Conservation (phyloP, 1,140 invertebrate species). For the Stegodyphus mimosarum region DNA sequence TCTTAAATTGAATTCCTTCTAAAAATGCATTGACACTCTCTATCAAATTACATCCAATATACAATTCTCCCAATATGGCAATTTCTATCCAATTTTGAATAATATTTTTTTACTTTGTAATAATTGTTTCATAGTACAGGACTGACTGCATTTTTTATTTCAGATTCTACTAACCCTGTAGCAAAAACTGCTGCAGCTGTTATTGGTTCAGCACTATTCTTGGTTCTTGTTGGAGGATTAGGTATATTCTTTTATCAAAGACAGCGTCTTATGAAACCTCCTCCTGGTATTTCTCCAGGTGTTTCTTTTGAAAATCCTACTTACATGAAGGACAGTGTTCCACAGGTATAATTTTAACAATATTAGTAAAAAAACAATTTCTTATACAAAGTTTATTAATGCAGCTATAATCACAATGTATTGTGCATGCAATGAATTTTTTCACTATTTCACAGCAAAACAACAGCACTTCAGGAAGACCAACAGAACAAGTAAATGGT, state of each 20-base stretch:
- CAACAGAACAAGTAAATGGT: slow-evolving; percentile 41
- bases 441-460: slow-evolving; percentile 8
- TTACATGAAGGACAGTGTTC: slow-evolving; percentile 75
- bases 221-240: slow-evolving; percentile 65
- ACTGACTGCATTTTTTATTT: background rate
- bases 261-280: slow-evolving; percentile 39
- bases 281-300: slow-evolving; percentile 70
- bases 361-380: too few relatives aligned
- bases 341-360: slow-evolving; percentile 25
- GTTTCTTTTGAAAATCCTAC: slow-evolving; percentile 88
- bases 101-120: too few relatives aligned
- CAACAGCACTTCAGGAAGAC: background rate
- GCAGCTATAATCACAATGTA: too few relatives aligned
- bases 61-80: too few relatives aligned
- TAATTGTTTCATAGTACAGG: too few relatives aligned
- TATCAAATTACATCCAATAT: too few relatives aligned
- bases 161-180: slow-evolving; percentile 23
- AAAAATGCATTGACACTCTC: too few relatives aligned
- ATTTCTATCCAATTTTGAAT: too few relatives aligned
- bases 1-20: too few relatives aligned
- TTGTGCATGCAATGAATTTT: background rate
- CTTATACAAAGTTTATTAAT: too few relatives aligned
- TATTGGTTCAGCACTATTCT: slow-evolving; percentile 74
- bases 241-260: slow-evolving; percentile 56
- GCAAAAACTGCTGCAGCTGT: slow-evolving; percentile 71